Base-by-base conservation (phyloP, 2,113 vertebrate species). In the Lethenteron reissneri region DNA sequence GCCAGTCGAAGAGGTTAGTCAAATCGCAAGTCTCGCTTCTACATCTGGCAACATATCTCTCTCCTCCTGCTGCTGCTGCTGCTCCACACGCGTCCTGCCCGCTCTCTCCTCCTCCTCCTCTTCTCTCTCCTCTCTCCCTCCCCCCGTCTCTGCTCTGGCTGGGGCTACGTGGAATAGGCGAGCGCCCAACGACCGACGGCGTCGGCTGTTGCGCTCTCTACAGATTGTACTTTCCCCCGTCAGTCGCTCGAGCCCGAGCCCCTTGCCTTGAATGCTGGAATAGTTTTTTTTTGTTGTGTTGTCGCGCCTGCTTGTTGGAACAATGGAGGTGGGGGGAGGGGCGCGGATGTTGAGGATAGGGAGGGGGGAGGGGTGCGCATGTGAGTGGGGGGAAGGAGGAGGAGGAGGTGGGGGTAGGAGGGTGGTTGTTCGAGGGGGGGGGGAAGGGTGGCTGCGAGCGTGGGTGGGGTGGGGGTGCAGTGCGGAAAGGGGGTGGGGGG, bases 251-350 rank as follows among this genome's bases (percentile, higher is more conserved):
- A n/a, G n/a, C 64, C n/a, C 62, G 15, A 21, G 21, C 15, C 62
- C 62, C n/a, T n/a, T n/a, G 64, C n/a, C 25, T 68, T 68, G 64
- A 68, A 68, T 68, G 64, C 64, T 25, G 64, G 64, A 68, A 68
- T 68, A 68, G 64, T 68, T 68, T 68, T 68, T 68, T 68, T n/a
- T 68, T 68, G 64, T 68, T 68, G n/a, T 25, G 41, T 41, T 41
- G 41, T 41, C 41, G 41, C 41, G 41, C n/a, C n/a, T 17, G 64
- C 64, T 68, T 68, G 64, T 68, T 25, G 64, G 64, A 25, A 68
- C 64, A 68, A 68, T 68, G 64, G 25, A 25, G 64, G 64, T 68
- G 64, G 64, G 64, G 64, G 64, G 25, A 25, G 64, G 64, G 64
- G 64, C n/a, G 64, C 9, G 60, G 17, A 64, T n/a, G 64, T n/a